phyloP scores from a whole-genome alignment of 1,140 invertebrate species.

The Papilio xuthus region DNA sequence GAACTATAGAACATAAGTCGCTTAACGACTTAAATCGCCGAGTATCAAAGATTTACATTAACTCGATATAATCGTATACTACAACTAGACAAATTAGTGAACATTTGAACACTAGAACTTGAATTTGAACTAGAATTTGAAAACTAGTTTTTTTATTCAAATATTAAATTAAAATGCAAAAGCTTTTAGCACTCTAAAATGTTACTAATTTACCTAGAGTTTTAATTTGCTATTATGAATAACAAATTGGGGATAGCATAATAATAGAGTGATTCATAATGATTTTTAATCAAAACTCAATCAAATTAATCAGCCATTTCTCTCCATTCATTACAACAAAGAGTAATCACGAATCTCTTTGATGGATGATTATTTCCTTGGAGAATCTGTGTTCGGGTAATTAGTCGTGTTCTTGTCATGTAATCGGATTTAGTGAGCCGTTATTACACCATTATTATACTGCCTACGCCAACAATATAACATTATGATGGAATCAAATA shows the following conservation, averaged over 20 bases:
- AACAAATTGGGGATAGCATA: neutral
- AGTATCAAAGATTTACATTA: too few species aligned
- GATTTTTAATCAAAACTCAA: neutral
- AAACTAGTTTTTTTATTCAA: too few species aligned
- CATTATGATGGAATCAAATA: neutral
- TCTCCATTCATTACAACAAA: neutral
- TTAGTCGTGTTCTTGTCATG: neutral
- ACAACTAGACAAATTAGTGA: too few species aligned
- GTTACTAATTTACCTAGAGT: too few species aligned
- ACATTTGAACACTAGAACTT: too few species aligned
- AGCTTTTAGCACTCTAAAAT: too few species aligned
- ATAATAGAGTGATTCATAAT: neutral
- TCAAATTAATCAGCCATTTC: neutral
- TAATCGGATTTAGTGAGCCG: constrained; percentile 11
- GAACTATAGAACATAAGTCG: too few species aligned
- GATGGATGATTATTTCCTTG: neutral
- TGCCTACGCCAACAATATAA: neutral
- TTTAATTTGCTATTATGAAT: neutral
- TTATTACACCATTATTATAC: neutral
- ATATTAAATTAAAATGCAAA: too few species aligned
- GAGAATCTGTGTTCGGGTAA: neutral
- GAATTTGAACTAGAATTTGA: too few species aligned
- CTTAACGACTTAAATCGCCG: too few species aligned
- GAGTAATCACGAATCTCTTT: constrained; percentile 7
- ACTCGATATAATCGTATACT: too few species aligned